A percentile compares a stretch with the other conserved stretches of the same genome.
phyloP scores from a whole-genome alignment of 1,140 invertebrate genomes.

The Penaeus japonicus region DNA sequence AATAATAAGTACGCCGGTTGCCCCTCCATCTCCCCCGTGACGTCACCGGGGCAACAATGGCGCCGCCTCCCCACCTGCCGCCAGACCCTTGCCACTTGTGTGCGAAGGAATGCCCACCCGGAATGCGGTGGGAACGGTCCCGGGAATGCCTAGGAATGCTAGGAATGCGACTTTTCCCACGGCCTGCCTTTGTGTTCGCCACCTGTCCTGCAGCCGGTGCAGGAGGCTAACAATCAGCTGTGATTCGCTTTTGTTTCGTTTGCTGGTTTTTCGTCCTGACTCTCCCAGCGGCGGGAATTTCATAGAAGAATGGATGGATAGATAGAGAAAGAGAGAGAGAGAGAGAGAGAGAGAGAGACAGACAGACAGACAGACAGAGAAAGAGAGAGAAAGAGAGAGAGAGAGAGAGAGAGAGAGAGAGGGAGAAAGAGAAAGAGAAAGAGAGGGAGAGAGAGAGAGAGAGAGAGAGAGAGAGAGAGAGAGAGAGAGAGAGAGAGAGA shows the following conservation, averaged over 20 bases:
- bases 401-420: too few relatives aligned
- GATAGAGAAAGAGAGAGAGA: not conserved
- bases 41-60: not conserved
- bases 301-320: not conserved
- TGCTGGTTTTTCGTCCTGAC: not conserved
- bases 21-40: not conserved
- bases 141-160: conserved; percentile 19
- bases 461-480: too few relatives aligned
- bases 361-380: not conserved
- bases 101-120: not conserved
- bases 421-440: too few relatives aligned
- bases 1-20: not conserved
- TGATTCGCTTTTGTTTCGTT: too few relatives aligned
- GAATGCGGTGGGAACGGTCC: conserved; percentile 28
- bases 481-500: too few relatives aligned
- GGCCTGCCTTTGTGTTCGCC: not conserved
- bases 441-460: too few relatives aligned
- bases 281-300: not conserved
- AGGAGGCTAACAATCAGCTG: too few relatives aligned
- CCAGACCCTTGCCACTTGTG: not conserved
- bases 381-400: too few relatives aligned
- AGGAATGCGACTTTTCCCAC: conserved; percentile 11
- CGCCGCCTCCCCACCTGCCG: conserved; percentile 11
- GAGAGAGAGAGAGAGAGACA: not conserved
- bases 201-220: conserved; percentile 21